A percentile compares a stretch with the other conserved stretches of the same genome.
These are phyloP conservation scores for Dicycla oo DNA, from an alignment of 2,888 invertebrate species.

Conservation along the genomic window DNA sequence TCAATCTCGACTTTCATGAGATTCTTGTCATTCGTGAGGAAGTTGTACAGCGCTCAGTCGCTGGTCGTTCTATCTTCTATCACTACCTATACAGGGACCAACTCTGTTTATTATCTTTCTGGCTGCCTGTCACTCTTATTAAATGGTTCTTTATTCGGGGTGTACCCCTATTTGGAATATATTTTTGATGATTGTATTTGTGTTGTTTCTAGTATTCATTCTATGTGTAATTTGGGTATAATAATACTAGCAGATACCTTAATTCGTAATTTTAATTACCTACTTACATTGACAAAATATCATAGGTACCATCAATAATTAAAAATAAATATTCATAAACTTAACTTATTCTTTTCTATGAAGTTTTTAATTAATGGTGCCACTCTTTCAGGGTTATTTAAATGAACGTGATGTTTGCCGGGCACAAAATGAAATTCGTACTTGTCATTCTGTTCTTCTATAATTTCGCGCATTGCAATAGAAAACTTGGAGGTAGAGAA, in stretches of 20 bases:
- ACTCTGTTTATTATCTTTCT: not conserved
- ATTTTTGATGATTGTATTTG: not conserved
- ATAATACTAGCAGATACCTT: not conserved
- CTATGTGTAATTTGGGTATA: not conserved
- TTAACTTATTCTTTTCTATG: conserved; percentile 82
- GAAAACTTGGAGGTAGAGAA: conserved; percentile 90
- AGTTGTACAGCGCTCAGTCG: no score
- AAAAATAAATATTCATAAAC: conserved; percentile 23
- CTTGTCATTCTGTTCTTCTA: conserved; percentile 88
- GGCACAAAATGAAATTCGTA: conserved; percentile 91
- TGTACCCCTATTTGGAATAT: not conserved
- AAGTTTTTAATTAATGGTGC: conserved; percentile 90
- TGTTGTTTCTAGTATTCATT: not conserved
- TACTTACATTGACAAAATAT: not conserved
- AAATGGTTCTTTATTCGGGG: not conserved
- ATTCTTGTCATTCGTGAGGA: not conserved
- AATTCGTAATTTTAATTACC: conserved; percentile 2
- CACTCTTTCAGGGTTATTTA: conserved; percentile 92
- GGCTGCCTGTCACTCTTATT: not conserved
- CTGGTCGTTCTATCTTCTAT: not conserved
- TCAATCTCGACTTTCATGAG: not conserved
- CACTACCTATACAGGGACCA: no score
- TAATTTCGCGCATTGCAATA: conserved; percentile 88
- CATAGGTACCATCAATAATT: not conserved
- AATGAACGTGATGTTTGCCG: conserved; percentile 94